Conservation (phyloP, 2,888 invertebrate species). For the Andrena praecox region DNA sequence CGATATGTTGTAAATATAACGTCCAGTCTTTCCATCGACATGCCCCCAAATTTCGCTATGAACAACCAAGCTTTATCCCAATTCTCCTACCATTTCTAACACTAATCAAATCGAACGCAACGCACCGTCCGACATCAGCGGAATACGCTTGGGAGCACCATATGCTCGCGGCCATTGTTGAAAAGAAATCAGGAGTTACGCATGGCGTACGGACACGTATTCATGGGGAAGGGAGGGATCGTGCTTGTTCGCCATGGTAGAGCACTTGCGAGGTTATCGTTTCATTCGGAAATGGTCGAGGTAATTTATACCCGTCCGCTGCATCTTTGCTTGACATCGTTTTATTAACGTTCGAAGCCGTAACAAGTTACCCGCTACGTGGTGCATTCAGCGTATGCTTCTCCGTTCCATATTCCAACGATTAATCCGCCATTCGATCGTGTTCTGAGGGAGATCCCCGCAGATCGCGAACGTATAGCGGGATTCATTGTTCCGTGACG, state of each 20-base stretch:
- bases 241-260: conserved; percentile 1
- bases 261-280: conserved; percentile 37
- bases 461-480: not conserved
- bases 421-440: not conserved
- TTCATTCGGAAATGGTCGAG: conserved; percentile 12
- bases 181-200: not conserved
- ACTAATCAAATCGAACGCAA: not conserved
- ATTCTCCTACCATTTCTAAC: not conserved
- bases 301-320: conserved; percentile 6
- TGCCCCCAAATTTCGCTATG: not conserved
- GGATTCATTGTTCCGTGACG: not conserved
- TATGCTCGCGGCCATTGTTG: not conserved
- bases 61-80: not conserved
- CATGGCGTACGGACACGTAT: not conserved
- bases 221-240: not conserved
- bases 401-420: not conserved
- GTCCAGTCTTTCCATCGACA: not conserved
- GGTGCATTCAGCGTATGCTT: not conserved
- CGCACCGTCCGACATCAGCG: not conserved
- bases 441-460: not conserved
- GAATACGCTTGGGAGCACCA: not conserved
- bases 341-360: not conserved
- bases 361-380: not conserved
- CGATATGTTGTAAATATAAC: conserved; percentile 56
- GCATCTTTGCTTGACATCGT: not conserved